phyloP scores from a whole-genome alignment of 2,888 invertebrate genomes.

The Anthophora plumipes region DNA sequence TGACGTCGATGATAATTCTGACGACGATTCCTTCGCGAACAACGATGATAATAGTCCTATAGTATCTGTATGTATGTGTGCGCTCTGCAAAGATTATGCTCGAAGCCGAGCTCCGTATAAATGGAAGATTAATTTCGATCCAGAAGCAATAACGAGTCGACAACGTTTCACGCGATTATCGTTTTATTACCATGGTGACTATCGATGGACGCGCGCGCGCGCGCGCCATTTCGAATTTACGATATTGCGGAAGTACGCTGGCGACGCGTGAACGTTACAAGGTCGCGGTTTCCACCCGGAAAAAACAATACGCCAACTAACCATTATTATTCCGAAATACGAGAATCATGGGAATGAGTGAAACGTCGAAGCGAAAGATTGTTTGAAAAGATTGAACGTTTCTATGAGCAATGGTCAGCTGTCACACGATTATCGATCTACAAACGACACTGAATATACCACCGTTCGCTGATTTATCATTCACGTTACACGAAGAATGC shows the following conservation, averaged over 20 bases:
- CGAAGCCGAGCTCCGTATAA: neutral
- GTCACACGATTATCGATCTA: neutral
- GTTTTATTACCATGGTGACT: neutral
- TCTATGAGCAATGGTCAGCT: neutral
- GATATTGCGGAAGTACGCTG: constrained; percentile 13
- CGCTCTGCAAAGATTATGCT: too few relatives aligned
- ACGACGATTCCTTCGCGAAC: too few relatives aligned
- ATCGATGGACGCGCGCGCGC: neutral
- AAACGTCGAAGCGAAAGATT: neutral
- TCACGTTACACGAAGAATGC: too few relatives aligned
- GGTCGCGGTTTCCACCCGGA: constrained; percentile 55
- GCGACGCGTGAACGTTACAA: constrained; percentile 27
- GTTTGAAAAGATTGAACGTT: too few relatives aligned
- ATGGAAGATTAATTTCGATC: neutral
- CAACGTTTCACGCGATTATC: neutral
- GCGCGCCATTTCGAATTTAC: constrained; percentile 11
- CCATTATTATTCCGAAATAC: too few relatives aligned
- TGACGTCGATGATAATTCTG: neutral
- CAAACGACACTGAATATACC: too few relatives aligned
- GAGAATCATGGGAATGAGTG: too few relatives aligned
- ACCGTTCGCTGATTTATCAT: neutral
- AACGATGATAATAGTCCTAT: too few relatives aligned
- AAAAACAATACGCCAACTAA: constrained; percentile 59
- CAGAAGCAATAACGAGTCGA: neutral
- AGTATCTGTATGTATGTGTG: too few relatives aligned